Base-by-base conservation (phyloP, 2,888 invertebrate genomes). In the Ophion ventricosus region DNA sequence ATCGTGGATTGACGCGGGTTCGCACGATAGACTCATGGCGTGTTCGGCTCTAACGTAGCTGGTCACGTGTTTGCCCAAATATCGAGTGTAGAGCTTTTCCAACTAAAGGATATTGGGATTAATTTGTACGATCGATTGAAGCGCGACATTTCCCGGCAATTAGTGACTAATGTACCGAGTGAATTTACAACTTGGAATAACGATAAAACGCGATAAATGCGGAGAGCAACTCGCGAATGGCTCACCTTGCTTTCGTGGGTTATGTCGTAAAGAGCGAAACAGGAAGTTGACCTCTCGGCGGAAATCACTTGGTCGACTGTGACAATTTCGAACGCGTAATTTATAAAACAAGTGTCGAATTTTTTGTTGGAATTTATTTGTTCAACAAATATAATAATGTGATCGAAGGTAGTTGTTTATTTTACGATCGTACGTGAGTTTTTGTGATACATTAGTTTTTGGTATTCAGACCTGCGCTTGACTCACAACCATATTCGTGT, bases 211-310 rank as follows among this genome's bases (percentile, higher is more conserved):
- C 59, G 56, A 78, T 78, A 85, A 83, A 78, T 76, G 59, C 67
- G 75, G 81, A 83, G 78, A 83, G 69, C 49, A 75, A 75, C 14
- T 23, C 26, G 74, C 49, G 63, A 78, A 86, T 76, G 76, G 74
- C 87, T 86, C 86, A 87, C 87, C 87, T 87, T 75, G 76, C 84
- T 85, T 72, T 82, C 83, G 86, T 87, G 83, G 82, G 78, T 75
- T 59, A 84, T 80, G 83, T 78, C 85, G 86, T 83, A 87, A 87
- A 87, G 87, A 82, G 80, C 78, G 80, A 85, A 73, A 75, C 75
- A 63, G 82, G 85, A 82, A 82, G 69, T 54, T 57, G 20, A 57
- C 20, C 61, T 29, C 29, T 10, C 20, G 11, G 20, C 85, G 85
- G 85, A 85, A 82, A 72, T 85, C 76, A 23, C 43, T 66, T 5